Evolutionary conservation across 2,797 vertebrate genomes (phyloP).

Genomic region (Amniataba percoides): DNA sequence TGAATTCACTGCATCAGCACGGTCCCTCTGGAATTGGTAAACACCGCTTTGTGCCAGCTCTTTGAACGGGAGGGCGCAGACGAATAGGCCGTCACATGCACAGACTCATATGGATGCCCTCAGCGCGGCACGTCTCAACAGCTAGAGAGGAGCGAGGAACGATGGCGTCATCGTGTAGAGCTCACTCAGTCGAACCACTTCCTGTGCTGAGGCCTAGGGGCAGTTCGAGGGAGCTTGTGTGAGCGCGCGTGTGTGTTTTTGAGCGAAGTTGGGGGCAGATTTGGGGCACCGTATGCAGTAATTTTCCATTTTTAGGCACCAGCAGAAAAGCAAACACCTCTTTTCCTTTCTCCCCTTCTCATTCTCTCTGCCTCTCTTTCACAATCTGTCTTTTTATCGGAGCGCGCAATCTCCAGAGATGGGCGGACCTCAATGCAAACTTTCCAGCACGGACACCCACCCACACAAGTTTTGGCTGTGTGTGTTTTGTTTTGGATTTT

Average conservation of each 20-base stretch:
- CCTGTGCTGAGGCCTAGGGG: constrained; percentile 71
- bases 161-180: constrained; percentile 55
- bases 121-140: constrained; percentile 47
- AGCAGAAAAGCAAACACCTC: constrained; percentile 67
- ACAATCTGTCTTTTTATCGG: constrained; percentile 60
- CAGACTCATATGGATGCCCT: constrained; percentile 37
- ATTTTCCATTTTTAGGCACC: constrained; percentile 81
- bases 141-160: constrained; percentile 35
- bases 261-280: constrained; percentile 55
- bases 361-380: constrained; percentile 47
- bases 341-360: constrained; percentile 25
- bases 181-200: constrained; percentile 76
- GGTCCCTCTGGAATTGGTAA: constrained; percentile 19
- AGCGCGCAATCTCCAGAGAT: constrained; percentile 56
- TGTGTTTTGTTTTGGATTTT: constrained; percentile 32
- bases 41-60: constrained; percentile 9
- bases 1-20: constrained; percentile 25
- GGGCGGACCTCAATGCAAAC: constrained; percentile 48
- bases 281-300: constrained; percentile 71
- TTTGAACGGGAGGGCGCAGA: constrained; percentile 27
- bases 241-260: constrained; percentile 32
- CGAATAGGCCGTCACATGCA: constrained; percentile 42
- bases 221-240: constrained; percentile 50
- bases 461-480: constrained; percentile 29
- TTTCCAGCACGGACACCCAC: constrained; percentile 57